Conservation (phyloP, 2,797 vertebrate species). For the Spinus olivaceus region DNA sequence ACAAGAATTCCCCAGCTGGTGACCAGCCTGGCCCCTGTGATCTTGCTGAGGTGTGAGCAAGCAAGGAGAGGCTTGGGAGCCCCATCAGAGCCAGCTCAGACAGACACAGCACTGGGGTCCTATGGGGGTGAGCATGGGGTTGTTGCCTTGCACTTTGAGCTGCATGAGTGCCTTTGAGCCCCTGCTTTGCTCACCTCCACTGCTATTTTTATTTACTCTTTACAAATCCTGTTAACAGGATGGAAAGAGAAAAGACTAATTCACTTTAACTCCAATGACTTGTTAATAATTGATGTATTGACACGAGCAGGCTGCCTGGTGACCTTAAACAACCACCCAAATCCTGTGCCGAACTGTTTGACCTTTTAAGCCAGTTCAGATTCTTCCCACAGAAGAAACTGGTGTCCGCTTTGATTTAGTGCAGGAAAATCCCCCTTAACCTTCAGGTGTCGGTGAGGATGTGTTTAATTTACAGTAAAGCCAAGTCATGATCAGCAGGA, state of each 20-base stretch:
- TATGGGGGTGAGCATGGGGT: accelerated
- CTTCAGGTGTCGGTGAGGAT: constrained; percentile 45
- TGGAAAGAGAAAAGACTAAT: background rate
- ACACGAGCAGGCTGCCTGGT: background rate
- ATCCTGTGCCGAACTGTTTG: constrained; percentile 21
- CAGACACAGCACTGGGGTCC: accelerated
- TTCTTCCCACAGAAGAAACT: constrained; percentile 34
- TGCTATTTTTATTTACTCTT: constrained; percentile 31
- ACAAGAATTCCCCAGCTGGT: background rate
- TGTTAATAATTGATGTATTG: constrained; percentile 63
- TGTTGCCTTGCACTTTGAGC: background rate
- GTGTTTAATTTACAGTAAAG: constrained; percentile 63
- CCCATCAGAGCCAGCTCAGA: accelerated
- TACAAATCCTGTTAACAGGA: constrained; percentile 21
- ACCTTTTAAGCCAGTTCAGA: constrained; percentile 64
- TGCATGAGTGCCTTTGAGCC: background rate
- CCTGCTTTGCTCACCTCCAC: background rate
- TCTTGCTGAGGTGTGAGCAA: accelerated
- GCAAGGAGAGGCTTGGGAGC: background rate
- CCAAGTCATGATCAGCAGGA: constrained; percentile 32
- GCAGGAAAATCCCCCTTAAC: constrained; percentile 63
- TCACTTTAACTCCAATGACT: constrained; percentile 41
- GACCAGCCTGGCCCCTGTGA: background rate
- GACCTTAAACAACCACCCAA: constrained; percentile 54
- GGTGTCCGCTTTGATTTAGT: constrained; percentile 60